Evolutionary conservation across 2,113 vertebrate genomes (phyloP).

Genomic region (Polypterus senegalus): DNA sequence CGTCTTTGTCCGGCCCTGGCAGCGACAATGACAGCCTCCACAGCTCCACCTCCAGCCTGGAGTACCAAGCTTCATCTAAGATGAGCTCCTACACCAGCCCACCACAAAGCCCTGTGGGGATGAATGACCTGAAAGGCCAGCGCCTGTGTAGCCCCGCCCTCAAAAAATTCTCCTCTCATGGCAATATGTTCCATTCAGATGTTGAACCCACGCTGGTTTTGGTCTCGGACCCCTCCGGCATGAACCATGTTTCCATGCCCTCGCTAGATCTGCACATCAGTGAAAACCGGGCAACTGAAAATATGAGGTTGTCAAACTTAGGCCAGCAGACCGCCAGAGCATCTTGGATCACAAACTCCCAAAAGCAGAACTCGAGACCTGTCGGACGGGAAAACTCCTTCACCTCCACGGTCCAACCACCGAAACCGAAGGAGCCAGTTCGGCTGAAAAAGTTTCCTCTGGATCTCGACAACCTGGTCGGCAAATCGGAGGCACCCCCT

Average conservation of each 20-base stretch:
- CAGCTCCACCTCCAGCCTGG: slow-evolving; percentile 70
- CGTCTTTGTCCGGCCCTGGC: slow-evolving; percentile 37
- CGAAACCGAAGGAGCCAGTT: slow-evolving; percentile 32
- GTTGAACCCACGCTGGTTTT: slow-evolving; percentile 27
- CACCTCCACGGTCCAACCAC: slow-evolving; percentile 23
- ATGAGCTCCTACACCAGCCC: slow-evolving; percentile 30
- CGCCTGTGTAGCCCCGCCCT: slow-evolving; percentile 20
- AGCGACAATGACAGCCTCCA: slow-evolving; percentile 67
- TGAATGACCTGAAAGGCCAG: slow-evolving; percentile 20
- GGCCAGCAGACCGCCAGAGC: slow-evolving; percentile 22
- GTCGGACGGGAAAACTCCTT: slow-evolving; percentile 29
- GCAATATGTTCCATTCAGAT: slow-evolving; percentile 48
- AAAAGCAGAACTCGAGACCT: slow-evolving; percentile 20
- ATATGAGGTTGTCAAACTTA: slow-evolving; percentile 26
- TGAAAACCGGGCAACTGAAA: slow-evolving; percentile 33
- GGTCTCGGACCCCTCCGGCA: slow-evolving; percentile 21
- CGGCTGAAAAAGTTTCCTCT: slow-evolving; percentile 48
- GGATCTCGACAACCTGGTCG: slow-evolving; percentile 39
- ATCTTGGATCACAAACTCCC: slow-evolving; percentile 28
- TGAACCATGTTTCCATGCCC: slow-evolving; percentile 46
- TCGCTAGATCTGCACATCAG: slow-evolving; percentile 56
- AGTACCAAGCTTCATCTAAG: slow-evolving; percentile 41
- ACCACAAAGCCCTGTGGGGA: slow-evolving; percentile 22
- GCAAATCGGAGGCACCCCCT: slow-evolving; percentile 10
- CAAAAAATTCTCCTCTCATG: slow-evolving; percentile 57